phyloP scores from a whole-genome alignment of 2,797 vertebrate genomes.

The Mycteria americana region DNA sequence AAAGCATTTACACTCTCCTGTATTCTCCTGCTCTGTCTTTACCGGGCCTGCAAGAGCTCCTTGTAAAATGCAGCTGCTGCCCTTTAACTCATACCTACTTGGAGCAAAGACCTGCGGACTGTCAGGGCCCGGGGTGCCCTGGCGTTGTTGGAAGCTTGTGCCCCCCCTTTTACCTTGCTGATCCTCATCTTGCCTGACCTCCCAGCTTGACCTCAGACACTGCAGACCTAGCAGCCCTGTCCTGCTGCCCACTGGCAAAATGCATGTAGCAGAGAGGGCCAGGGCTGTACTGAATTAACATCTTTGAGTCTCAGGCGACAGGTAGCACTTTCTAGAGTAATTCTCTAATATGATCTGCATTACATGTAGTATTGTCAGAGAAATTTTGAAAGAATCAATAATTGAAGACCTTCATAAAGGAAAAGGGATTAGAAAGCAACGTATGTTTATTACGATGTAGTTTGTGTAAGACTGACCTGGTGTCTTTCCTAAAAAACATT shows the following conservation, averaged over 20 bases:
- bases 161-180: background rate
- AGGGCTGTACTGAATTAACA: background rate
- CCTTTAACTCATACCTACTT: background rate
- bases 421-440: background rate
- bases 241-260: background rate
- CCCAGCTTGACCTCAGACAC: fast-evolving
- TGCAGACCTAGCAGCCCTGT: background rate
- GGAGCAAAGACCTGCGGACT: background rate
- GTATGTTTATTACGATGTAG: background rate
- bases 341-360: background rate
- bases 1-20: background rate
- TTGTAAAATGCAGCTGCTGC: background rate
- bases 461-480: background rate
- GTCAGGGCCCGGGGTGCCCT: background rate
- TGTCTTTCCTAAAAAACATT: background rate
- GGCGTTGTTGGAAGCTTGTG: background rate
- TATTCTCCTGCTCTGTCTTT: background rate
- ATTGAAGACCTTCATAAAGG: background rate
- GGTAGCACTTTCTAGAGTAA: background rate
- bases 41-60: background rate
- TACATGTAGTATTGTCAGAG: background rate
- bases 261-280: too few species aligned
- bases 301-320: background rate
- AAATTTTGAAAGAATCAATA: background rate
- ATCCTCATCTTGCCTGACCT: background rate